Base-by-base conservation (phyloP, 1,140 invertebrate genomes). In the Drosophila carrolli region DNA sequence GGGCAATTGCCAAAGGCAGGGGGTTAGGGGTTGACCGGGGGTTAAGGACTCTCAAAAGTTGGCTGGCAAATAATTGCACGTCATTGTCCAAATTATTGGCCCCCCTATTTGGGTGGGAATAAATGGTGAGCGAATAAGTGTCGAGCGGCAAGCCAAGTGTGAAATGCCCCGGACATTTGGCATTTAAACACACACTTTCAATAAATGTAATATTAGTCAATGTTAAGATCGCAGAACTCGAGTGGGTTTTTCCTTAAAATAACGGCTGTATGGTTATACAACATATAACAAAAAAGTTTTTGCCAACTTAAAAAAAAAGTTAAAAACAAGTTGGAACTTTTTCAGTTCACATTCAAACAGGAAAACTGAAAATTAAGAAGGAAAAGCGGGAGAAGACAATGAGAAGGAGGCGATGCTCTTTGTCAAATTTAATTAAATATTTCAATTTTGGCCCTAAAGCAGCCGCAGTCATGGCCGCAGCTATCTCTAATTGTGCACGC, bases 31-130 rank as follows among this genome's bases (percentile, higher is more conserved):
- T 13, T 47, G 32, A 23, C 32, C 13, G 32, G 16, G 65, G 68
- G 51, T 38, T 54, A 66, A 66, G 58, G 62, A 59, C 19, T 51
- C 57, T 59, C 38, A 43, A 70, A 78, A 82, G 50, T 85, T 85
- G 67, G 48, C 78, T 76, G 62, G 44, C 75, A 83, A 86, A 86
- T 86, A 88, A 86, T 79, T 83, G 84, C 79, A 83, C 66, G 75
- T 79, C 84, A 86, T 86, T 86, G 84, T 75, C 79, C 75, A 88
- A 83, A 88, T 86, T 86, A 88, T 86, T 86, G 82, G 66, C 47
- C 51, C 55, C 19, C 9, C 10, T 32, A 4, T 35, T 40, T 13
- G 38, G 29, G 4, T 14, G 2, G 5, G 19, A n/a, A 9, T 14
- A 48, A 29, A 29, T 29, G n/a, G 13, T 5, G 10, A 27, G 23